phyloP scores from a whole-genome alignment of 2,797 vertebrate genomes.

The Phoxinus dragarum region DNA sequence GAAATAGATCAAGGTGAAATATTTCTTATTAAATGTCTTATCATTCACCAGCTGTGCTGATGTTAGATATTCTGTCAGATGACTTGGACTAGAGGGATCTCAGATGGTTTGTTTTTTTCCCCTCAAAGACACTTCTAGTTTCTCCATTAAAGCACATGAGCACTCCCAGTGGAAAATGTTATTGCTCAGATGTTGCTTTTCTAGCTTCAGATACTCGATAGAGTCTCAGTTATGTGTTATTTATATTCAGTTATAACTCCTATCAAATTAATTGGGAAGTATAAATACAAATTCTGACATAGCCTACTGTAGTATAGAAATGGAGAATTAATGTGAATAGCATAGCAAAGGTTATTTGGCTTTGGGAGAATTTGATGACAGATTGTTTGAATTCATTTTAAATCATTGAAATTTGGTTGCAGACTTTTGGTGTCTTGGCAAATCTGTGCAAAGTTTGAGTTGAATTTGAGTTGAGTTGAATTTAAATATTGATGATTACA shows the following conservation, averaged over 20 bases:
- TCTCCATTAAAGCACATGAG: constrained; percentile 10
- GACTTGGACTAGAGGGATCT: not conserved
- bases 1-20: constrained; percentile 44
- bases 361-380: not conserved
- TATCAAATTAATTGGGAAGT: not conserved
- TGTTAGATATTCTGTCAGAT: constrained; percentile 36
- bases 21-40: constrained; percentile 3
- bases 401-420: not conserved
- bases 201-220: not conserved
- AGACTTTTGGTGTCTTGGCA: not conserved
- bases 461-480: no score
- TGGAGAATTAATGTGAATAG: no score
- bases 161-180: not conserved
- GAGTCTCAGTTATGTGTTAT: not conserved
- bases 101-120: not conserved
- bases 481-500: no score
- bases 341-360: no score
- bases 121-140: not conserved
- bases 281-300: not conserved
- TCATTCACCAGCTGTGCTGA: constrained; percentile 8
- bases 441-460: not conserved
- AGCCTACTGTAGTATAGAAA: not conserved
- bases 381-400: not conserved
- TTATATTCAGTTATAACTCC: not conserved
- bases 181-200: not conserved